Evolutionary conservation across 2,888 invertebrate genomes (phyloP).

Genomic region (Ophion ellenae): DNA sequence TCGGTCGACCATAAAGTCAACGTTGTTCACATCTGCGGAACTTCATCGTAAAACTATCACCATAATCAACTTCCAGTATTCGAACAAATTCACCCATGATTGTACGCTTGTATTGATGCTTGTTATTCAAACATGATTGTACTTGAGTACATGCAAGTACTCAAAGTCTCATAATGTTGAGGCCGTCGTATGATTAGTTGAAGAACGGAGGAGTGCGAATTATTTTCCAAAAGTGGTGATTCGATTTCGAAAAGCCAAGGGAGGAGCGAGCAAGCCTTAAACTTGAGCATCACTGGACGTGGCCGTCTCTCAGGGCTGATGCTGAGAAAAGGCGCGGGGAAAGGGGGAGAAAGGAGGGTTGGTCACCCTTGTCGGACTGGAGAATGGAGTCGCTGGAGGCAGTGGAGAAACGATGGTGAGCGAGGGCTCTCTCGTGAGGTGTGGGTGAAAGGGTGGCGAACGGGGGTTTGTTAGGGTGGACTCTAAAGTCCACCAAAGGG

Average conservation of each 20-base stretch:
- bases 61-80: neutral
- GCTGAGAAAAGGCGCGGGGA: conserved; percentile 51
- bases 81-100: neutral
- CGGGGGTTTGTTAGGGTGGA: conserved; percentile 77
- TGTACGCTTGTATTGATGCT: too few relatives aligned
- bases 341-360: conserved; percentile 76
- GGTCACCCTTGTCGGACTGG: conserved; percentile 81
- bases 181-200: too few relatives aligned
- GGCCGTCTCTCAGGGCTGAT: conserved; percentile 56
- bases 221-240: neutral
- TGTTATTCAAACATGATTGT: too few relatives aligned
- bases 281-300: conserved; percentile 82
- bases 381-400: conserved; percentile 83
- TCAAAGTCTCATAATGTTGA: neutral
- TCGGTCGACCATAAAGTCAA: too few relatives aligned
- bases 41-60: too few relatives aligned
- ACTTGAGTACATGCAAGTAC: too few relatives aligned
- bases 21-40: too few relatives aligned
- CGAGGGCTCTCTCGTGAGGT: conserved; percentile 70
- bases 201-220: neutral
- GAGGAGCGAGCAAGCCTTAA: conserved; percentile 43
- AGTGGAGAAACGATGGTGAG: conserved; percentile 76
- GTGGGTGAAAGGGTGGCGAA: conserved; percentile 74
- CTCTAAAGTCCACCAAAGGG: conserved; percentile 82
- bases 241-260: neutral